Base-by-base conservation (phyloP, 2,113 vertebrate species). In the Alethe castanea region DNA sequence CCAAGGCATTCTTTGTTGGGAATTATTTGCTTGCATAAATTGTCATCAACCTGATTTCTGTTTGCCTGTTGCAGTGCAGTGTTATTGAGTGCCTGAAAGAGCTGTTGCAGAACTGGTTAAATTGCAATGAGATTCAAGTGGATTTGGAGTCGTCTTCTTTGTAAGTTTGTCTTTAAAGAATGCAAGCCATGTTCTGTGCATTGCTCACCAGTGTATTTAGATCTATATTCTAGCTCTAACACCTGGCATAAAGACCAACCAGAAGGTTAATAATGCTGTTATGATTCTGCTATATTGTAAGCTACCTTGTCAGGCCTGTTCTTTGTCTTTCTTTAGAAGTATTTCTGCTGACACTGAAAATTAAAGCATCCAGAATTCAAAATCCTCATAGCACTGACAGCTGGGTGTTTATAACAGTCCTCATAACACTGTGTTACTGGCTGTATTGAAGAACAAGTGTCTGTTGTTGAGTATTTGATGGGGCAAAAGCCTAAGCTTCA, bases 41-140 rank as follows among this genome's bases (percentile, higher is more conserved):
- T 54, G 35, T 71, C 33, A 56, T 59, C 57, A 76, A 17, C 38
- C n/a, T 73, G 22, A 69, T 80, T 95, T 94, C 56, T 26, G 85
- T 90, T 92, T 71, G 52, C 28, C 40, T 72, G 18, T 66, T 91
- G 53, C 94, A 99, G 99, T 99, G 99, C 95, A 98, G 98, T 88
- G 88, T 99, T 90, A 96, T 99, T 25, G 98, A 99, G 82, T 98
- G 97, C 96, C 96, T 99, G 76, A 99, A 98, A 95, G 98, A 96
- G 48, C 98, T 99, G 95, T 96, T 99, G 88, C 88, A 98, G 87
- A 99, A 99, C 95, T 99, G 99, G 99, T 97, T 99, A 91, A 98
- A 97, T 71, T 98, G 98, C 98, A 98, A 98, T 29, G 94, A 97
- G 4, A 72, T 97, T 79, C 96, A 98, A 18, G 50, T 96, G 90